Conservation (phyloP, 2,888 invertebrate species). For the Cerastis leucographa region DNA sequence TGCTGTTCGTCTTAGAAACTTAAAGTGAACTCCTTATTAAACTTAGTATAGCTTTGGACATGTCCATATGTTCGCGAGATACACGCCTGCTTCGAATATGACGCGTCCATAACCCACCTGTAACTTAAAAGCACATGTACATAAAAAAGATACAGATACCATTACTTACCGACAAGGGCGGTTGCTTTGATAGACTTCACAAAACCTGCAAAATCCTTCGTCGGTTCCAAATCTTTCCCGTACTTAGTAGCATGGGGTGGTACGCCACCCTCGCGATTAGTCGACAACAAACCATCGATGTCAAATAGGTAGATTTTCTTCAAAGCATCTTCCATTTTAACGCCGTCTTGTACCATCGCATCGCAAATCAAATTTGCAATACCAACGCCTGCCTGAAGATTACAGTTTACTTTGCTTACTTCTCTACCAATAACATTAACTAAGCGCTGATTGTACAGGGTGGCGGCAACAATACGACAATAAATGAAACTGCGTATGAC, state of each 20-base stretch:
- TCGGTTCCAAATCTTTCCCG: constrained; percentile 93
- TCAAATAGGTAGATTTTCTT: constrained; percentile 97
- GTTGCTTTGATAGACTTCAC: constrained; percentile 95
- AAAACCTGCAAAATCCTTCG: constrained; percentile 93
- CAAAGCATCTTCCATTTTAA: constrained; percentile 92
- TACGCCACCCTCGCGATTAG: constrained; percentile 90
- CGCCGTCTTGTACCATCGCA: constrained; percentile 94
- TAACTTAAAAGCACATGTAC: neutral
- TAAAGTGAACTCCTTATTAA: too few species aligned
- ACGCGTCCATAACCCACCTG: too few species aligned
- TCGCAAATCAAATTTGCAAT: constrained; percentile 96
- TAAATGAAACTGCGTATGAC: too few species aligned
- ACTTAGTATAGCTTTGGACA: too few species aligned
- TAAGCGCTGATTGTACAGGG: too few species aligned
- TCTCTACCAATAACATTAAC: neutral
- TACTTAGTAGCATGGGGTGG: constrained; percentile 92
- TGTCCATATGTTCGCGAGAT: too few species aligned
- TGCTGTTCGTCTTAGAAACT: too few species aligned
- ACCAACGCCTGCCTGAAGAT: constrained; percentile 94
- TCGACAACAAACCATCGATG: constrained; percentile 95
- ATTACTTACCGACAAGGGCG: constrained; percentile 94
- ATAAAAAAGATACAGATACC: constrained; percentile 11
- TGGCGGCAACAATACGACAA: too few species aligned
- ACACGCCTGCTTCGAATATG: too few species aligned
- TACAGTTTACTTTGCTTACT: neutral